Percentiles rank a stretch among this genome's conserved stretches.
Conservation (phyloP, 2,113 vertebrate species). For the Hippoglossus stenolepis region DNA sequence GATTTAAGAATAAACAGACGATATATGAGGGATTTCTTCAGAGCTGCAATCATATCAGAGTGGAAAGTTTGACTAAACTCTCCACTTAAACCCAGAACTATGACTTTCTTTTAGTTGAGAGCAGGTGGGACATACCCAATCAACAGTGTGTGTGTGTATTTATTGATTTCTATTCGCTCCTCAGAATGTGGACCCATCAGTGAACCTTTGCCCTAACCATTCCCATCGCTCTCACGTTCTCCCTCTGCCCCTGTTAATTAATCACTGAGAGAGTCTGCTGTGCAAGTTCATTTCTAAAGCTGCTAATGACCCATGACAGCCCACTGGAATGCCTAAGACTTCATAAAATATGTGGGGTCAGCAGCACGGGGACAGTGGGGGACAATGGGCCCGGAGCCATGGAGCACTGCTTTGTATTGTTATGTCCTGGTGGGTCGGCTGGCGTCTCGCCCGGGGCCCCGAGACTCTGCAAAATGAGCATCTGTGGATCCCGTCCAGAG, state of each 20-base stretch:
- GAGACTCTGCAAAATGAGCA: conserved; percentile 47
- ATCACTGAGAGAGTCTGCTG: conserved; percentile 59
- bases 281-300: conserved; percentile 70
- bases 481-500: conserved; percentile 47
- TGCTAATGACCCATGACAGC: conserved; percentile 72
- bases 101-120: neutral
- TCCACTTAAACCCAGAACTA: neutral
- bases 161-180: conserved; percentile 37
- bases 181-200: conserved; percentile 31
- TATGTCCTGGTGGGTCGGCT: conserved; percentile 46
- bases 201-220: conserved; percentile 43
- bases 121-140: neutral
- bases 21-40: conserved; percentile 2
- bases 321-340: conserved; percentile 64
- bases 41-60: neutral
- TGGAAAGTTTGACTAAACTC: neutral
- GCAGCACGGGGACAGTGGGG: conserved; percentile 50
- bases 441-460: conserved; percentile 45
- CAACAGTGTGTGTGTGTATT: conserved; percentile 24
- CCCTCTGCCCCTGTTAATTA: conserved; percentile 61
- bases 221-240: conserved; percentile 34
- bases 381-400: conserved; percentile 55
- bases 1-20: neutral
- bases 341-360: conserved; percentile 77
- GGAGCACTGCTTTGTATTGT: conserved; percentile 57